Evolutionary conservation across 2,888 invertebrate genomes (phyloP).

Genomic region (Dynastes grantii): DNA sequence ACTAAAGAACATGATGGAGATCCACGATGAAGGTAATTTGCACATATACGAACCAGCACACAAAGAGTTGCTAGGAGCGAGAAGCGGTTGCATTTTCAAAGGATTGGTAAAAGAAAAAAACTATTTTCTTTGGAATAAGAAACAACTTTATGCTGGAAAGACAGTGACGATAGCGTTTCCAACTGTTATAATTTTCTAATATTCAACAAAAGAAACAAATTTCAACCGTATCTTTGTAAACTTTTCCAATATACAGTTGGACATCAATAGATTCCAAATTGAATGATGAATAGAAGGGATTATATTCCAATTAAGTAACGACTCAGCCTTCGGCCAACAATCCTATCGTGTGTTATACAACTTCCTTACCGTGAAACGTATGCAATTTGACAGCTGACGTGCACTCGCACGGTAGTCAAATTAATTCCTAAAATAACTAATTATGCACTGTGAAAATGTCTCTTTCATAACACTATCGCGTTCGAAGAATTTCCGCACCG

Average conservation of each 20-base stretch:
- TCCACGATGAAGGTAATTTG: no score
- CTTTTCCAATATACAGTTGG: not conserved
- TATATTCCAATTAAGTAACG: constrained; percentile 10
- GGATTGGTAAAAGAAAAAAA: no score
- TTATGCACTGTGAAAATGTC: constrained; percentile 44
- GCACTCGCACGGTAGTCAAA: constrained; percentile 34
- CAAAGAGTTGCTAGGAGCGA: no score
- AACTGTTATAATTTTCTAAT: no score
- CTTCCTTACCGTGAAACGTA: constrained; percentile 5
- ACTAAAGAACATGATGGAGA: no score
- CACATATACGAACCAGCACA: no score
- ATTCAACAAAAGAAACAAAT: no score
- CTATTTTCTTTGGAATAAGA: no score
- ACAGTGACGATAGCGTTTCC: no score
- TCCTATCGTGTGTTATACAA: not conserved
- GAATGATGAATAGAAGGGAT: constrained; percentile 7
- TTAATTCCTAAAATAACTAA: constrained; percentile 40
- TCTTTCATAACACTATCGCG: constrained; percentile 36
- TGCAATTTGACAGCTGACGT: constrained; percentile 25
- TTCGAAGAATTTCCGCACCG: constrained; percentile 31
- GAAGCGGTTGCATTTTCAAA: no score
- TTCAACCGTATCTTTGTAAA: not conserved
- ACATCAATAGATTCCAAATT: constrained; percentile 9
- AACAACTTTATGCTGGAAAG: no score
- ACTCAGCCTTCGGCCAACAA: not conserved